Conservation (phyloP, 2,113 vertebrate genomes). For the Drymodes brunneopygia region DNA sequence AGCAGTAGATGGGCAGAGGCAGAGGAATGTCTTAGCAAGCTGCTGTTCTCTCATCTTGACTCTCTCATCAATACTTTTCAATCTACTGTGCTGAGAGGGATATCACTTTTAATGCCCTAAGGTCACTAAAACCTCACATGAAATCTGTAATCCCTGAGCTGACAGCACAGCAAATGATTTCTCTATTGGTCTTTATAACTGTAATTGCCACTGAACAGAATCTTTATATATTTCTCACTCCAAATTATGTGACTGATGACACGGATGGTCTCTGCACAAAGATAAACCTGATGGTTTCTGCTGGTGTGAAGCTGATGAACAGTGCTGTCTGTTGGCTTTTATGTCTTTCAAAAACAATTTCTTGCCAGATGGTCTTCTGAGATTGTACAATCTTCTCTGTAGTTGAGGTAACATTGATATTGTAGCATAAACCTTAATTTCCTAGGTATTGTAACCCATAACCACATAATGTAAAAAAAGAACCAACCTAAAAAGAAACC, state of each 20-base stretch:
- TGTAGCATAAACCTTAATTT: slow-evolving; percentile 19
- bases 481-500: neutral
- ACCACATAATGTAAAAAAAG: neutral
- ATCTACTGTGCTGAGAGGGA: slow-evolving; percentile 36
- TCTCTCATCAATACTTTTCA: slow-evolving; percentile 69
- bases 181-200: slow-evolving; percentile 61
- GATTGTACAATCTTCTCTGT: neutral
- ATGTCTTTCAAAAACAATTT: slow-evolving; percentile 18
- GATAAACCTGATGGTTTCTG: neutral
- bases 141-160: slow-evolving; percentile 26
- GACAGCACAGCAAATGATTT: slow-evolving; percentile 53
- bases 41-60: slow-evolving; percentile 15
- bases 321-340: slow-evolving; percentile 4
- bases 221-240: slow-evolving; percentile 38
- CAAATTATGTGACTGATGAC: slow-evolving; percentile 21
- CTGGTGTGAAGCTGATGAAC: neutral
- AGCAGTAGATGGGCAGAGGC: slow-evolving; percentile 57
- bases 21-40: slow-evolving; percentile 34
- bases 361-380: slow-evolving; percentile 9
- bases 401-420: neutral
- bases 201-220: slow-evolving; percentile 49
- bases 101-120: slow-evolving; percentile 27
- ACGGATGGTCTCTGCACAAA: neutral
- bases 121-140: slow-evolving; percentile 26
- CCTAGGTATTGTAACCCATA: neutral